Conservation (phyloP, 2,797 vertebrate genomes). For the Microtus obscurus region DNA sequence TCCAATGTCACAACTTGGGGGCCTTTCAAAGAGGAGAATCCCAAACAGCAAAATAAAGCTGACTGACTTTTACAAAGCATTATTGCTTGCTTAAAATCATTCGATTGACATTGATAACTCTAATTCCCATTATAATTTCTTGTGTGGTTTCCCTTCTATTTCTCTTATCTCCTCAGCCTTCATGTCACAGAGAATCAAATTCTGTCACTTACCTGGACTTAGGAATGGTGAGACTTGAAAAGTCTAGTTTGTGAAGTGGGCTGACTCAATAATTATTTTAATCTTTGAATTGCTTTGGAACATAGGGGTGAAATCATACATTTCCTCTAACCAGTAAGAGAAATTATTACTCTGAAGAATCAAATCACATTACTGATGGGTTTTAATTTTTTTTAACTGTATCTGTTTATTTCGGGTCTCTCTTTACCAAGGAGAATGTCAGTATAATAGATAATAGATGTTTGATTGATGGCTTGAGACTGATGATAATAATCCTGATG, state of each 20-base stretch:
- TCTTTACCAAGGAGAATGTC: constrained; percentile 42
- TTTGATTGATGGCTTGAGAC: constrained; percentile 66
- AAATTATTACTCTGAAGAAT: constrained; percentile 48
- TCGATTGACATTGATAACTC: background rate
- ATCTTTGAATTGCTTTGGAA: constrained; percentile 22
- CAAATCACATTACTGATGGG: constrained; percentile 10
- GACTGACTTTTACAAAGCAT: background rate
- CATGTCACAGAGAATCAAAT: background rate
- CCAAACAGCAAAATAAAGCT: background rate
- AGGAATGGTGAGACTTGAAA: background rate
- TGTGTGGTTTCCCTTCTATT: background rate
- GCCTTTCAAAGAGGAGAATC: background rate
- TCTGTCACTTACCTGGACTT: background rate
- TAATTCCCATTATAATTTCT: background rate
- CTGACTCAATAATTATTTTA: background rate
- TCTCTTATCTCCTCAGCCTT: background rate
- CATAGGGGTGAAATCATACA: background rate
- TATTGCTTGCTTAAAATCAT: constrained; percentile 19
- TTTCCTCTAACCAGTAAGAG: background rate
- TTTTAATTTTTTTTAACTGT: constrained; percentile 61
- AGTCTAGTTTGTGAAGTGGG: background rate
- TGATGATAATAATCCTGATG: constrained; percentile 71
- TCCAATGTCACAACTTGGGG: background rate
- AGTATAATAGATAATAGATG: constrained; percentile 56
- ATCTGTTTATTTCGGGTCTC: constrained; percentile 50